These are phyloP conservation scores for Heliconius erato DNA, from an alignment of 2,888 invertebrate species.

Conservation along the genomic window DNA sequence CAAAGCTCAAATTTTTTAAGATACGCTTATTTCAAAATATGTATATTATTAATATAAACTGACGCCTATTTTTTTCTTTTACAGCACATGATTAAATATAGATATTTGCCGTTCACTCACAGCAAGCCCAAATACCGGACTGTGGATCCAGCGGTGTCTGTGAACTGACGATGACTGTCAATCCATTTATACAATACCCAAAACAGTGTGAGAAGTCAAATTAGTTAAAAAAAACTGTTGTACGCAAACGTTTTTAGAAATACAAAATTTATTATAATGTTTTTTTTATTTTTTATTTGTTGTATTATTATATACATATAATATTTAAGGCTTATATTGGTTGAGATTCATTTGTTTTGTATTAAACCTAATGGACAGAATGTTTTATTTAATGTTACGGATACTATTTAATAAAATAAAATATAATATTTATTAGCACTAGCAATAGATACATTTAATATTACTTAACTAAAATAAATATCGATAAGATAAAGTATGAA, in stretches of 20 bases:
- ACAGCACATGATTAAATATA: constrained; percentile 99
- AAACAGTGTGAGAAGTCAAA: constrained; percentile 70
- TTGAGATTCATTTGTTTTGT: constrained; percentile 20
- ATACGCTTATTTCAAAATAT: neutral
- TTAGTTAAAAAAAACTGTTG: constrained; percentile 78
- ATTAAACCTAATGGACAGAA: constrained; percentile 28
- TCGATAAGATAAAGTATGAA: constrained; percentile 22
- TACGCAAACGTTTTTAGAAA: constrained; percentile 81
- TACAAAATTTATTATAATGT: constrained; percentile 83
- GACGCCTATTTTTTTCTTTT: constrained; percentile 67
- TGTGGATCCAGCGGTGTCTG: constrained; percentile 74
- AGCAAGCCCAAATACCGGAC: constrained; percentile 98
- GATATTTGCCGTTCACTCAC: constrained; percentile 99
- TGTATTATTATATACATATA: constrained; percentile 40
- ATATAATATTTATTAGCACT: constrained; percentile 36
- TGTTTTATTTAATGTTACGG: constrained; percentile 32
- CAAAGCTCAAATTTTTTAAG: too few relatives aligned
- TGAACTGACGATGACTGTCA: constrained; percentile 71
- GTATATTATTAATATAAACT: neutral
- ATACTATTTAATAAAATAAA: constrained; percentile 32
- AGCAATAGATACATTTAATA: constrained; percentile 33
- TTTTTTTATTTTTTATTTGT: constrained; percentile 67
- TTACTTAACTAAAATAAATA: constrained; percentile 23
- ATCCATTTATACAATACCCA: constrained; percentile 55
- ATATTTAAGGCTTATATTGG: constrained; percentile 29